phyloP scores from a whole-genome alignment of 2,888 invertebrate genomes.

The Ischnura elegans region DNA sequence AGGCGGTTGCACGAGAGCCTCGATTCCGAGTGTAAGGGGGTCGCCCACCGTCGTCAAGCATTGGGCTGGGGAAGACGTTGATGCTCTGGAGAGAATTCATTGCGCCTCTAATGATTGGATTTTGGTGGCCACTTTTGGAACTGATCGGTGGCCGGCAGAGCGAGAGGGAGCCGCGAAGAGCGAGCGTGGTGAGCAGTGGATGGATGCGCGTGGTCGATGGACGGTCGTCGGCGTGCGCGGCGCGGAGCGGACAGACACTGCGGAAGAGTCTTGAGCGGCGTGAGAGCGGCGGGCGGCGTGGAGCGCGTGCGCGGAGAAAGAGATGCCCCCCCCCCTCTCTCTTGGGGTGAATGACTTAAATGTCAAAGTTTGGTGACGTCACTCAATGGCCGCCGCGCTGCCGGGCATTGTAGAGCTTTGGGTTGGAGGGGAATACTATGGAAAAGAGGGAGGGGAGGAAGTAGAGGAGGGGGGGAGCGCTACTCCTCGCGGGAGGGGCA shows the following conservation, averaged over 20 bases:
- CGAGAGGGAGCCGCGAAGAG: background rate
- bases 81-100: too few species aligned
- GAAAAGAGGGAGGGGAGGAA: background rate
- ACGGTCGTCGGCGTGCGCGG: background rate
- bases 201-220: background rate
- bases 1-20: too few species aligned
- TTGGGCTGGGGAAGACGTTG: too few species aligned
- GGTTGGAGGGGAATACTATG: background rate
- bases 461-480: background rate
- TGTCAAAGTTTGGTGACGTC: conserved; percentile 67
- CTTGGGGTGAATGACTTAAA: conserved; percentile 67
- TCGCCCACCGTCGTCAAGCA: too few species aligned
- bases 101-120: too few species aligned
- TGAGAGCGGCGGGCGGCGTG: background rate
- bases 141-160: background rate
- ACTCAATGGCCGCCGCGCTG: conserved; percentile 53
- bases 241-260: too few species aligned
- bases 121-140: too few species aligned
- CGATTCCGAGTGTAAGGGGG: too few species aligned
- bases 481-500: background rate
- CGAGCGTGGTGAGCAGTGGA: too few species aligned
- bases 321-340: conserved; percentile 39
- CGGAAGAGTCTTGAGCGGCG: background rate
- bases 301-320: background rate
- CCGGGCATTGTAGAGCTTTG: conserved; percentile 52